Evolutionary conservation across 2,888 invertebrate species (phyloP).

Genomic region (Phytoseiulus persimilis): DNA sequence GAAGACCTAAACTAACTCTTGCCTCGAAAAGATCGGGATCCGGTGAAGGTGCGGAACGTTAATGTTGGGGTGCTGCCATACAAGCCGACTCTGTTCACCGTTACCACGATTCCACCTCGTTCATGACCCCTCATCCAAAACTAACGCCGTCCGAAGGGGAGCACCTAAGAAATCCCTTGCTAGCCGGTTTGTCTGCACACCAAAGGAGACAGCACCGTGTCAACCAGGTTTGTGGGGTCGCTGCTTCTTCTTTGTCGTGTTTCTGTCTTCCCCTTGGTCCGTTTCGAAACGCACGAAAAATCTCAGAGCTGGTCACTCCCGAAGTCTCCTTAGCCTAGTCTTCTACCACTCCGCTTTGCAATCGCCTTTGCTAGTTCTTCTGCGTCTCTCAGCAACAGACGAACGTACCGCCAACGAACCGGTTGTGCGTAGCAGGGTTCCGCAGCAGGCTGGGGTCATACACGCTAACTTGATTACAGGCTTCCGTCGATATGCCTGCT

Average conservation of each 20-base stretch:
- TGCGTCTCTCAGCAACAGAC: neutral
- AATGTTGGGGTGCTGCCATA: neutral
- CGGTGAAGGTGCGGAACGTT: neutral
- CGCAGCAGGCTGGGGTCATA: neutral
- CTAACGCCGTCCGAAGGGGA: constrained; percentile 36
- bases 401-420: neutral
- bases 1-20: neutral
- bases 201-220: constrained; percentile 22
- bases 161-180: constrained; percentile 36
- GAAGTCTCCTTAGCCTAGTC: neutral
- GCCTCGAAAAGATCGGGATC: neutral
- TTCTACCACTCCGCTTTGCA: neutral
- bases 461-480: constrained; percentile 1
- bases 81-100: neutral
- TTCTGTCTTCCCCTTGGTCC: neutral
- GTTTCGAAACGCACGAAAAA: neutral
- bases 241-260: neutral
- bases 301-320: neutral
- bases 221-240: constrained; percentile 25
- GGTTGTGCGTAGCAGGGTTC: neutral
- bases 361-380: neutral
- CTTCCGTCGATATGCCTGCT: constrained; percentile 38
- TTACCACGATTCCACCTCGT: neutral
- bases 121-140: constrained; percentile 26
- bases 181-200: constrained; percentile 35